Base-by-base conservation (phyloP, 2,113 vertebrate genomes). In the Amia ocellicauda region DNA sequence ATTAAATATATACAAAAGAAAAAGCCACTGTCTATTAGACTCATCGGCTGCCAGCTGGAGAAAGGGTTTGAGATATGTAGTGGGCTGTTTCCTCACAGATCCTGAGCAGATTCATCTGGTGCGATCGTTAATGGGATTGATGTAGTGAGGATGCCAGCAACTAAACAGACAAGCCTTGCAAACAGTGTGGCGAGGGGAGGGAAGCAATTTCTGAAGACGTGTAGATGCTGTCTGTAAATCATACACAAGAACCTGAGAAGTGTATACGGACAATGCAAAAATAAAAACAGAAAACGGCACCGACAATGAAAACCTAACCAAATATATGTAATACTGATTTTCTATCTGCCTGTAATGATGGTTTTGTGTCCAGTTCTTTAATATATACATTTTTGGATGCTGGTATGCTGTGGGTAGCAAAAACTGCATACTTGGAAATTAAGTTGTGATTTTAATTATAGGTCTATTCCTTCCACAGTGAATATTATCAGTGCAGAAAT, bases 21-120 rank as follows among this genome's bases (percentile, higher is more conserved):
- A 47, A 47, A 36, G 43, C 43, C 43, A 47, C 43, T 47, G 43
- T 47, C 43, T 47, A 47, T 47, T 47, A 47, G 43, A n/a, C 43
- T 47, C 43, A 47, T 47, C 43, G 4, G 43, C 10, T 14, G 43
- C 43, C 13, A 17, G 43, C 43, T n/a, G 3, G n/a, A 47, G 43
- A n/a, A n/a, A 14, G 43, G 13, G n/a, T 14, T 3, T 47, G 9
- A 8, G 14, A 11, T 36, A 47, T 47, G 16, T 47, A 16, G 3
- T 47, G 43, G 43, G 7, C 16, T 47, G 16, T 47, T n/a, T 47
- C 43, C 43, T 47, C 4, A 16, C 14, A 17, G 43, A 47, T 47
- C 43, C 14, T 8, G 43, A 47, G 3, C n/a, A 47, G 13, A 3
- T 47, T 47, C n/a, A n/a, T 47, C 43, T 47, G 43, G 9, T 47